Percentiles rank a stretch among this genome's conserved stretches.
phyloP scores from a whole-genome alignment of 2,888 invertebrate species.

The Ptychoptera contaminata region DNA sequence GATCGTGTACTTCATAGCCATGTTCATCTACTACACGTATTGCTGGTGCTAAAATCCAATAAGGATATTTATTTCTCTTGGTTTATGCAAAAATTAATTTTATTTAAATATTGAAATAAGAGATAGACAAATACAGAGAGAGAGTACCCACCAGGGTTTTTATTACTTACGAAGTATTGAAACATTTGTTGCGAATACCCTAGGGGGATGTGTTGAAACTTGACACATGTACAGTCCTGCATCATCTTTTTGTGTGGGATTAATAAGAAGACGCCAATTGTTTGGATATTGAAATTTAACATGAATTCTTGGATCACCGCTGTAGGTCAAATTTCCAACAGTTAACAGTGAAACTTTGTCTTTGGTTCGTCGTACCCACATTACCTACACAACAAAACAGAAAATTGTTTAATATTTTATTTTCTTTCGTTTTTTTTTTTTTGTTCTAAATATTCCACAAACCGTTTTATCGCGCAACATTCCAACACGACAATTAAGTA shows the following conservation, averaged over 20 bases:
- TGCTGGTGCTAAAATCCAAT: slow-evolving; percentile 42
- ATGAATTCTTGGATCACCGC: slow-evolving; percentile 44
- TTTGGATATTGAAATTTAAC: slow-evolving; percentile 54
- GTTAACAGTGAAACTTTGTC: slow-evolving; percentile 49
- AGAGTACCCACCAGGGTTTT: background rate
- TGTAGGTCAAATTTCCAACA: slow-evolving; percentile 45
- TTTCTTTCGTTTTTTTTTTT: no score
- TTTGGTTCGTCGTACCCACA: slow-evolving; percentile 48
- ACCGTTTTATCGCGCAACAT: slow-evolving; percentile 58
- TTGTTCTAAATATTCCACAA: no score
- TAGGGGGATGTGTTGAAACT: slow-evolving; percentile 65
- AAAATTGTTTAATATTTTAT: background rate
- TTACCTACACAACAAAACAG: slow-evolving; percentile 34
- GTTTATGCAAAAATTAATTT: no score
- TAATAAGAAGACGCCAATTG: slow-evolving; percentile 52
- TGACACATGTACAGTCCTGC: slow-evolving; percentile 65
- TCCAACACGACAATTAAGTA: slow-evolving; percentile 49
- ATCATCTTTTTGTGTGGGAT: slow-evolving; percentile 53
- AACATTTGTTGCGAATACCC: slow-evolving; percentile 57
- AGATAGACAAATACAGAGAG: no score
- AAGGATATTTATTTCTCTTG: slow-evolving; percentile 11
- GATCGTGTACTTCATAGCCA: slow-evolving; percentile 50
- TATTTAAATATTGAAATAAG: no score
- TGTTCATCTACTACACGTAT: slow-evolving; percentile 55
- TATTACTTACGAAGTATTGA: slow-evolving; percentile 53